These are phyloP conservation scores for Castor canadensis DNA, from an alignment of 2,113 vertebrate species.

Conservation along the genomic window DNA sequence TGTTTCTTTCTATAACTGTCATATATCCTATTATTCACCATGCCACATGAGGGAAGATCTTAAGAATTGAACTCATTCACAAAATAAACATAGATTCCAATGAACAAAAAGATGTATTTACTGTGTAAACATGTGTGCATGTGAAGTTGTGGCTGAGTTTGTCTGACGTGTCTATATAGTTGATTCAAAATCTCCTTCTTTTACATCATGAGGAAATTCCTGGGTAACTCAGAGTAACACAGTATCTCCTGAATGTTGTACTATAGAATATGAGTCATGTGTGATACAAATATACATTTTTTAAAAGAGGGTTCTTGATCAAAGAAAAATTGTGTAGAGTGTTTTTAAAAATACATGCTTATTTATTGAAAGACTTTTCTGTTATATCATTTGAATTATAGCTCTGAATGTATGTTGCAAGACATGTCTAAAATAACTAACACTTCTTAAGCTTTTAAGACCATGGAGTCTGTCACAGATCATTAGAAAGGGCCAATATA, in stretches of 20 bases:
- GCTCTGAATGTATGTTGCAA: neutral
- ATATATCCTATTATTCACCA: neutral
- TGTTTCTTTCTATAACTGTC: neutral
- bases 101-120: neutral
- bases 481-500: neutral
- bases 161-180: neutral
- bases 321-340: neutral
- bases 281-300: neutral
- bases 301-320: neutral
- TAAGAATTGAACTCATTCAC: neutral
- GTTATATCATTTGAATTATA: neutral
- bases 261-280: neutral
- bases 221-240: neutral
- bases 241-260: neutral
- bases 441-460: neutral
- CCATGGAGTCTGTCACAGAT: neutral
- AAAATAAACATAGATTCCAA: neutral
- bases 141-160: neutral
- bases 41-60: neutral
- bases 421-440: neutral
- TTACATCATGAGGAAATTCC: neutral
- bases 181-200: neutral
- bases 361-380: neutral
- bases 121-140: no score
- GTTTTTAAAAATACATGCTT: neutral